Percentiles rank a stretch among this genome's conserved stretches.
phyloP scores from a whole-genome alignment of 2,113 vertebrate genomes.

The Campylorhamphus procurvoides region DNA sequence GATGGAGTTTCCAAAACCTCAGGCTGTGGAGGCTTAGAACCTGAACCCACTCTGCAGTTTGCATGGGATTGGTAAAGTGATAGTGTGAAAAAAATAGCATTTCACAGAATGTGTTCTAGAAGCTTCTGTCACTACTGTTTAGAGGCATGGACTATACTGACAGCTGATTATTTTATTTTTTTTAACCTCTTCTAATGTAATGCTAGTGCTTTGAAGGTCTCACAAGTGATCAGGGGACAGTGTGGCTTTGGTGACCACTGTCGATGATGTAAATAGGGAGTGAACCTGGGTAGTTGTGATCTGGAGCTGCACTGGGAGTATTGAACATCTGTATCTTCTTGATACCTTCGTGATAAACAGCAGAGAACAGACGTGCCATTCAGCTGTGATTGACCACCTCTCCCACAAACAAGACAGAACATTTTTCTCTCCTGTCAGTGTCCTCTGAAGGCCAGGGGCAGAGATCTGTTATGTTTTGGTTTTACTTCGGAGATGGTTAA shows the following conservation, averaged over 20 bases:
- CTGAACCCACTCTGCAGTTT: neutral
- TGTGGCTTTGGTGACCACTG: fast-evolving
- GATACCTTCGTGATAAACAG: neutral
- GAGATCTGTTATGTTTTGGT: neutral
- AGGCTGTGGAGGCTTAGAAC: neutral
- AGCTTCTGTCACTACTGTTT: neutral
- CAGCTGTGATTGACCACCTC: neutral
- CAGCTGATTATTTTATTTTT: neutral
- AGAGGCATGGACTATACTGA: neutral
- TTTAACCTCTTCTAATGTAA: neutral
- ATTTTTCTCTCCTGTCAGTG: neutral
- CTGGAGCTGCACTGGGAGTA: neutral
- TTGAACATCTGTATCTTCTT: neutral
- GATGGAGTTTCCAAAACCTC: neutral
- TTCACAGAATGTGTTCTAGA: neutral
- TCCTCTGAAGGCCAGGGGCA: neutral
- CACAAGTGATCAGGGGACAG: neutral
- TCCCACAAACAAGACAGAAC: neutral
- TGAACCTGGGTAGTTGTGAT: neutral
- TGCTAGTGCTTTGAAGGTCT: neutral
- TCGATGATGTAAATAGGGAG: no score
- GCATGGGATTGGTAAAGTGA: neutral
- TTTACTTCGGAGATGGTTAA: neutral
- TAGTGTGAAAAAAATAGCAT: neutral
- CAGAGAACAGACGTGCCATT: neutral